These are phyloP conservation scores for Prolemur simus DNA, from an alignment of 2,113 vertebrate genomes.

Conservation along the genomic window DNA sequence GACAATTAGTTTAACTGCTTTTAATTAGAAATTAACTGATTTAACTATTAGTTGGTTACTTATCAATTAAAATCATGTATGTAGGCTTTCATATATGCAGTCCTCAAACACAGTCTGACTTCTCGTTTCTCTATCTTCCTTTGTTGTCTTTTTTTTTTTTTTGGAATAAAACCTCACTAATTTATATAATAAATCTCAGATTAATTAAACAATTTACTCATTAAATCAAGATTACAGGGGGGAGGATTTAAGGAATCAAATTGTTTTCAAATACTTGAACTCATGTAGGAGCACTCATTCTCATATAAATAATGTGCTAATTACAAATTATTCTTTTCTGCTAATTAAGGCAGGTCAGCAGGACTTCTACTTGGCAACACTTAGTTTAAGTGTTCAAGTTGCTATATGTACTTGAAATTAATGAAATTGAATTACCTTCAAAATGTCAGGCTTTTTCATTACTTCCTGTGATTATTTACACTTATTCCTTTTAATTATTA, in stretches of 20 bases:
- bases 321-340: slow-evolving; percentile 71
- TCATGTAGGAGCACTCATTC: slow-evolving; percentile 39
- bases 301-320: slow-evolving; percentile 69
- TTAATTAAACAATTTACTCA: slow-evolving; percentile 61
- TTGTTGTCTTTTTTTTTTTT: background rate
- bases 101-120: background rate
- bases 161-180: slow-evolving; percentile 39
- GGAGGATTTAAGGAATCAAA: slow-evolving; percentile 48
- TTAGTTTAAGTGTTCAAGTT: slow-evolving; percentile 70
- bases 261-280: slow-evolving; percentile 72
- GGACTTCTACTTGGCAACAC: slow-evolving; percentile 69
- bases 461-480: slow-evolving; percentile 26
- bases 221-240: slow-evolving; percentile 57
- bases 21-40: slow-evolving; percentile 50
- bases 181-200: slow-evolving; percentile 57
- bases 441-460: slow-evolving; percentile 65
- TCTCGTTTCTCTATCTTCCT: background rate
- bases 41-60: background rate
- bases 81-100: background rate
- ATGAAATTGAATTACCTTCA: slow-evolving; percentile 68
- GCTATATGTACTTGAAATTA: slow-evolving; percentile 72
- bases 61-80: background rate
- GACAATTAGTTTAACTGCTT: background rate
- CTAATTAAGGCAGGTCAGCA: slow-evolving; percentile 70
- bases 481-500: background rate